phyloP scores from a whole-genome alignment of 2,113 vertebrate genomes.

The Tauraco erythrolophus region DNA sequence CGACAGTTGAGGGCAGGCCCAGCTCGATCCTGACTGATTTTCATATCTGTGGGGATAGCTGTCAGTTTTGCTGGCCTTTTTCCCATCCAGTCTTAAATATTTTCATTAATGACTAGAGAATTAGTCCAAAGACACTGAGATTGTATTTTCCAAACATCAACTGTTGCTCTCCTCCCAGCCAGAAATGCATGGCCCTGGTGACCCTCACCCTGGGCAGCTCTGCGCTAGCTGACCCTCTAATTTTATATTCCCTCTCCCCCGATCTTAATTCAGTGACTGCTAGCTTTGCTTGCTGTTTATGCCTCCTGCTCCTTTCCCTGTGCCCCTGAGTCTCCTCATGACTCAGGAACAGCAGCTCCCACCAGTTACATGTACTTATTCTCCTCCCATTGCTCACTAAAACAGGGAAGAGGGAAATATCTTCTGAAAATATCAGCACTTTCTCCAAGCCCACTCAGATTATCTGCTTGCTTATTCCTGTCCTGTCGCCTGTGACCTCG shows the following conservation, averaged over 20 bases:
- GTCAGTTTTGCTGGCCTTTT: conserved; percentile 12
- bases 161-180: neutral
- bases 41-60: neutral
- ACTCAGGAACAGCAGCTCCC: neutral
- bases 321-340: neutral
- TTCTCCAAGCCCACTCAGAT: conserved; percentile 25
- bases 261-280: neutral
- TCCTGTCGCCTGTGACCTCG: conserved; percentile 21
- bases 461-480: conserved; percentile 25
- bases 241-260: neutral
- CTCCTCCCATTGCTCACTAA: neutral
- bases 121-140: neutral
- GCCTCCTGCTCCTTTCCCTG: neutral
- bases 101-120: conserved; percentile 37
- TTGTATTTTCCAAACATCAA: neutral
- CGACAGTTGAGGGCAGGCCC: neutral
- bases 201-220: neutral
- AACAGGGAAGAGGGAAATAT: conserved; percentile 39
- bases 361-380: neutral
- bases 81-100: neutral
- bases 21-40: neutral
- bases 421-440: conserved; percentile 55
- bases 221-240: neutral
- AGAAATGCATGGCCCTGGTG: neutral
- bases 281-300: neutral